These are phyloP conservation scores for Drosophila meridionalis DNA, from an alignment of 2,888 invertebrate species.

Conservation along the genomic window DNA sequence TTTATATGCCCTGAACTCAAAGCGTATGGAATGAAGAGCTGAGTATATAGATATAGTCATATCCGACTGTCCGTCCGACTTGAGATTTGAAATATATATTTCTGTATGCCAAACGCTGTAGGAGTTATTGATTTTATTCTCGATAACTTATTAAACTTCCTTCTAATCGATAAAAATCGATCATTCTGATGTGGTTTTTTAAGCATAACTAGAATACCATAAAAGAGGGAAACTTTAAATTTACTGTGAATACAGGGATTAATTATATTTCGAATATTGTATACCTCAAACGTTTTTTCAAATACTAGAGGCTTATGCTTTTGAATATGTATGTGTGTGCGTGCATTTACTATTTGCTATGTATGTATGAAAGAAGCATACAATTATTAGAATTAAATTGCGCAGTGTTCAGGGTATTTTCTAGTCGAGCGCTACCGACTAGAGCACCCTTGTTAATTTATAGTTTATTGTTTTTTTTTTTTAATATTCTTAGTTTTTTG, in stretches of 20 bases:
- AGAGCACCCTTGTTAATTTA: constrained; percentile 4
- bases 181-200: neutral
- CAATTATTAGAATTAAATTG: neutral
- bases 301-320: neutral
- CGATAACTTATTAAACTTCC: neutral
- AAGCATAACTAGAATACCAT: neutral
- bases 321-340: neutral
- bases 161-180: neutral
- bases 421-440: neutral
- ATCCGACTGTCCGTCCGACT: neutral
- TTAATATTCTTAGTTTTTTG: neutral
- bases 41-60: neutral
- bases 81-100: neutral
- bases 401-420: neutral
- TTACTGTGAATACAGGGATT: neutral
- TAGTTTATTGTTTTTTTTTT: constrained; percentile 1
- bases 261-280: too few relatives aligned
- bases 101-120: neutral
- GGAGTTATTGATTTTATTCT: neutral
- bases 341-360: too few relatives aligned
- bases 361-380: too few relatives aligned
- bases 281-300: neutral
- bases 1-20: neutral
- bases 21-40: neutral
- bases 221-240: neutral